These are phyloP conservation scores for Sinocyclocheilus grahami DNA, from an alignment of 2,113 vertebrate species.

Conservation along the genomic window DNA sequence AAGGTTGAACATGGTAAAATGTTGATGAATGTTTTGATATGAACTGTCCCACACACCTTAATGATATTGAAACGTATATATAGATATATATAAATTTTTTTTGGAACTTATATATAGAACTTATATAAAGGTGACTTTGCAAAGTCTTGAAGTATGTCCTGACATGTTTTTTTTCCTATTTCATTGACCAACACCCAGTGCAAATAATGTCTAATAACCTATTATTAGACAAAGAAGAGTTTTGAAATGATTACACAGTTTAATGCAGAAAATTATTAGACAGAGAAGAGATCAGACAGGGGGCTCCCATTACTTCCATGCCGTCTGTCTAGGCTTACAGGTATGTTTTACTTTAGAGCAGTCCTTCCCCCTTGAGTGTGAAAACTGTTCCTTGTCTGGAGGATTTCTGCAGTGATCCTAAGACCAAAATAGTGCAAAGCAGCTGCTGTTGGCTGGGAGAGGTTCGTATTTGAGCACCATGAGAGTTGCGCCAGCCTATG, in stretches of 20 bases:
- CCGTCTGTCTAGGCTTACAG: slow-evolving; percentile 32
- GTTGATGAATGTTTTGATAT: slow-evolving; percentile 75
- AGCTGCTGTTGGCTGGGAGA: slow-evolving; percentile 65
- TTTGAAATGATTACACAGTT: background rate
- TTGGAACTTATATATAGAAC: slow-evolving; percentile 79
- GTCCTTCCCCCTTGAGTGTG: slow-evolving; percentile 55
- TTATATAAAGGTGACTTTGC: slow-evolving; percentile 71
- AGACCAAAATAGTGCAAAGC: slow-evolving; percentile 69
- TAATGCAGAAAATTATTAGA: slow-evolving; percentile 17
- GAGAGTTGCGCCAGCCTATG: slow-evolving; percentile 21
- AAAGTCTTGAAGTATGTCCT: slow-evolving; percentile 56
- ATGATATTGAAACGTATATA: slow-evolving; percentile 73
- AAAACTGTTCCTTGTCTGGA: slow-evolving; percentile 66
- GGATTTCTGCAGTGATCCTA: slow-evolving; percentile 52
- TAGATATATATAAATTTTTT: slow-evolving; percentile 67
- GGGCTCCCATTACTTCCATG: slow-evolving; percentile 7
- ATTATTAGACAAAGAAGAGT: background rate
- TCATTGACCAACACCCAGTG: background rate
- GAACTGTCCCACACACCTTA: slow-evolving; percentile 76
- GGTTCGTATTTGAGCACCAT: slow-evolving; percentile 38
- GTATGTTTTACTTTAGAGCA: slow-evolving; percentile 59
- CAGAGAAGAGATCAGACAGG: background rate
- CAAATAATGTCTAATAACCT: background rate
- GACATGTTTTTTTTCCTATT: background rate
- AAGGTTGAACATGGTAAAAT: slow-evolving; percentile 53